Conservation (phyloP, 2,113 vertebrate genomes). For the Abramis brama region DNA sequence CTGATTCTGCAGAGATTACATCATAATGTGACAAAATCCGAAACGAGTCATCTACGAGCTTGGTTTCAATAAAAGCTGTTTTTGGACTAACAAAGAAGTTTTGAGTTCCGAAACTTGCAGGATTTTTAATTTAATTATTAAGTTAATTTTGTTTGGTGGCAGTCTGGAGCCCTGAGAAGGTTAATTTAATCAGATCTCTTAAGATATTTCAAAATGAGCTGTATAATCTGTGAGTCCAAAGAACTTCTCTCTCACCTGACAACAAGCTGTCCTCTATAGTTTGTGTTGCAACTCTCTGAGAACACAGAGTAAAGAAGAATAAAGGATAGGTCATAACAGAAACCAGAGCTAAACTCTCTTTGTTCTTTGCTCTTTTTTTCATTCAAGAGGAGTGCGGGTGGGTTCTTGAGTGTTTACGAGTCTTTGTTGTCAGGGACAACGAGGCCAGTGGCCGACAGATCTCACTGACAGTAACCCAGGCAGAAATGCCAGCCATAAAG, state of each 20-base stretch:
- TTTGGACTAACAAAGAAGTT: no score
- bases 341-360: slow-evolving; percentile 57
- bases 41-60: no score
- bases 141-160: not conserved
- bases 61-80: no score
- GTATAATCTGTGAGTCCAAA: slow-evolving; percentile 40
- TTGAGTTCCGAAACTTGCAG: no score
- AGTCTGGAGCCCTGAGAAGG: not conserved
- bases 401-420: slow-evolving; percentile 53
- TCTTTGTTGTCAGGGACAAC: slow-evolving; percentile 55
- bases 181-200: slow-evolving; percentile 44
- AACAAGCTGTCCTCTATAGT: slow-evolving; percentile 53
- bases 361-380: slow-evolving; percentile 46
- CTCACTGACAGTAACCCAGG: slow-evolving; percentile 53
- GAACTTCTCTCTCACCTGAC: slow-evolving; percentile 35
- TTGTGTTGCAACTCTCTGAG: slow-evolving; percentile 46
- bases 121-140: no score
- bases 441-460: slow-evolving; percentile 50
- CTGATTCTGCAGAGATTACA: no score
- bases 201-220: slow-evolving; percentile 59
- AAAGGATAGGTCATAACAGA: slow-evolving; percentile 58
- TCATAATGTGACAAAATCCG: no score
- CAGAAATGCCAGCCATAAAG: slow-evolving; percentile 52
- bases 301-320: slow-evolving; percentile 57
- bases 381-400: slow-evolving; percentile 33